Evolutionary conservation across 2,113 vertebrate genomes (phyloP).

Genomic region (Holacanthus passer): DNA sequence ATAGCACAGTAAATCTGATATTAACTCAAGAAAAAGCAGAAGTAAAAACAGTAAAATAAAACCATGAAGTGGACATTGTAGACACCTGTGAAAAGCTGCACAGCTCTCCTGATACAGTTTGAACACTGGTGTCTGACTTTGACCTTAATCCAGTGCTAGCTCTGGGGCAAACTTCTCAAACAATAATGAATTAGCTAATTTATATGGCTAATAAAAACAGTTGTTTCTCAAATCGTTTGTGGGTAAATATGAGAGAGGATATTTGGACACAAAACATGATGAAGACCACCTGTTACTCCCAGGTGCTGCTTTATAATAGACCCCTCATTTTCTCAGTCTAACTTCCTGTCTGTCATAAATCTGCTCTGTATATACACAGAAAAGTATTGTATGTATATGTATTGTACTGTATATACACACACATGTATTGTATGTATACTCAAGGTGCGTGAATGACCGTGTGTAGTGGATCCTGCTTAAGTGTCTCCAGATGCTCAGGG

Average conservation of each 20-base stretch:
- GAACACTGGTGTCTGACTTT: neutral
- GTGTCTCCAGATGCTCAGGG: slow-evolving; percentile 76
- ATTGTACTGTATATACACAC: neutral
- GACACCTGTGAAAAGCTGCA: slow-evolving; percentile 8
- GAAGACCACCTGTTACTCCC: neutral
- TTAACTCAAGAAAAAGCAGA: neutral
- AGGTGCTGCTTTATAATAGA: neutral
- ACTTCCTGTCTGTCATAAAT: slow-evolving; percentile 7
- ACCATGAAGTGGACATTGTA: neutral
- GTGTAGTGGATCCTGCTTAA: slow-evolving; percentile 69
- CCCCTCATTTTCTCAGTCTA: neutral
- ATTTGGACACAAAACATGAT: neutral
- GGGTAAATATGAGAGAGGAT: neutral
- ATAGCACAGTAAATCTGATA: neutral
- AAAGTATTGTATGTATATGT: neutral
- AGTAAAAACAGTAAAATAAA: neutral
- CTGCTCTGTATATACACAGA: neutral
- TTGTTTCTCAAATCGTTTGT: neutral
- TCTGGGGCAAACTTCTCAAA: neutral
- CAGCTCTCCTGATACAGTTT: neutral
- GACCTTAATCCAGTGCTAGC: neutral
- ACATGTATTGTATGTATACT: neutral
- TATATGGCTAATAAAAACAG: neutral
- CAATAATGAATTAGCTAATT: neutral
- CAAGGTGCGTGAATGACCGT: slow-evolving; percentile 44